Base-by-base conservation (phyloP, 1,140 invertebrate genomes). In the Acromyrmex echinatior region DNA sequence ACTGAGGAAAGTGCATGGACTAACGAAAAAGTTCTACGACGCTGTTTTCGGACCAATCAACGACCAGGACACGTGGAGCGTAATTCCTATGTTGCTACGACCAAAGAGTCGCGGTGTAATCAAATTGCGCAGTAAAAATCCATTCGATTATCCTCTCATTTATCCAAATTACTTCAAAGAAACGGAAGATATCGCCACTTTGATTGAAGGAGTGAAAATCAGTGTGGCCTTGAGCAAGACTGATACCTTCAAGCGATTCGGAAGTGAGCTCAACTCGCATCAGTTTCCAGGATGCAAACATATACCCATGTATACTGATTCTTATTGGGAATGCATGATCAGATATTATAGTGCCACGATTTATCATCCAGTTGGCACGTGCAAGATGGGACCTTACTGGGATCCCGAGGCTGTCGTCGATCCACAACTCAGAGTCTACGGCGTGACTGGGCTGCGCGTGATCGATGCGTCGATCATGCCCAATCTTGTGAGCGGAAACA, bases 111-210 rank as follows among this genome's bases (percentile, higher is more conserved):
- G 96, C 89, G 99, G 99, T 0, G 96, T 96, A 18, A 97, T 99
- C 18, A 97, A 97, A 86, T 93, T 99, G 5, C 95, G 97, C 7
- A 98, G 97, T 77, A 96, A 96, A 25, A 98, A 99, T 95, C 99
- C 99, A 0, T 97, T 97, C 86, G 97, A 99, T 88, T 98, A 98
- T 93, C 99, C 99, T 0, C 96, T 98, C 18, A 99, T 99, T 73
- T 98, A 99, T 93, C 98, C 99, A 0, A 99, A 99, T 93, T 99
- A 99, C 91, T 97, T 99, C 88, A 96, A 96, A 7, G 97, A 98
- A 76, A 97, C 97, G 1, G 96, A 97, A 21, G 98, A 99, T 91
- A 96, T 98, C 88, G 97, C 97, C 45, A 97, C 97, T 0, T 94
- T 99, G 51, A 96, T 98, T 4, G 98, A 99, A 95, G 98, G 98